A percentile compares a stretch with the other conserved stretches of the same genome.
These are phyloP conservation scores for Sinocyclocheilus maitianheensis DNA, from an alignment of 2,113 vertebrate species.

Conservation along the genomic window DNA sequence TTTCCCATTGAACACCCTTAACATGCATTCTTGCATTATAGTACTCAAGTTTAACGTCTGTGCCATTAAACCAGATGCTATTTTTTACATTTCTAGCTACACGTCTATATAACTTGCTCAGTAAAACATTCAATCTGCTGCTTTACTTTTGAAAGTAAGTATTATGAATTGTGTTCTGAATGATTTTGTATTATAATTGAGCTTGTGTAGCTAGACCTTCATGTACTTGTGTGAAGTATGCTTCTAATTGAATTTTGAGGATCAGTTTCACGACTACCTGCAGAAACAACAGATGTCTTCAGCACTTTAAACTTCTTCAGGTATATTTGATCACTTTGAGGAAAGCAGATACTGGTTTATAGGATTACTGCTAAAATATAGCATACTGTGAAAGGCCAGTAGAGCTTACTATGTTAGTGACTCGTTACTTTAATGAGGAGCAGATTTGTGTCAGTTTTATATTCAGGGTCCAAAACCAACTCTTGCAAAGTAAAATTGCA, in stretches of 20 bases:
- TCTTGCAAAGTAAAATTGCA: background rate
- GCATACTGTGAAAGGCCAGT: background rate
- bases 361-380: background rate
- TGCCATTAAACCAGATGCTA: background rate
- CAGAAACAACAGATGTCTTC: slow-evolving; percentile 5
- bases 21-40: background rate
- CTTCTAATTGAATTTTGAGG: background rate
- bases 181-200: background rate
- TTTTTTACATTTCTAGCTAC: background rate
- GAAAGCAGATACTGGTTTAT: background rate
- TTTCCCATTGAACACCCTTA: background rate
- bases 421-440: background rate
- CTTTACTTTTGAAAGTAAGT: background rate
- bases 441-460: background rate
- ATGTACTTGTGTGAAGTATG: background rate
- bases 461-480: background rate
- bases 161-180: background rate
- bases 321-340: background rate
- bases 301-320: background rate
- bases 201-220: background rate
- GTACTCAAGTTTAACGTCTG: background rate
- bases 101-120: background rate
- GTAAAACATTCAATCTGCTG: background rate
- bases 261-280: background rate
- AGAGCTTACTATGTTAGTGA: background rate